Percentiles rank a stretch among this genome's conserved stretches.
phyloP scores from a whole-genome alignment of 37 sponge, comb jelly and placozoan species.

The Geodia barretti region DNA sequence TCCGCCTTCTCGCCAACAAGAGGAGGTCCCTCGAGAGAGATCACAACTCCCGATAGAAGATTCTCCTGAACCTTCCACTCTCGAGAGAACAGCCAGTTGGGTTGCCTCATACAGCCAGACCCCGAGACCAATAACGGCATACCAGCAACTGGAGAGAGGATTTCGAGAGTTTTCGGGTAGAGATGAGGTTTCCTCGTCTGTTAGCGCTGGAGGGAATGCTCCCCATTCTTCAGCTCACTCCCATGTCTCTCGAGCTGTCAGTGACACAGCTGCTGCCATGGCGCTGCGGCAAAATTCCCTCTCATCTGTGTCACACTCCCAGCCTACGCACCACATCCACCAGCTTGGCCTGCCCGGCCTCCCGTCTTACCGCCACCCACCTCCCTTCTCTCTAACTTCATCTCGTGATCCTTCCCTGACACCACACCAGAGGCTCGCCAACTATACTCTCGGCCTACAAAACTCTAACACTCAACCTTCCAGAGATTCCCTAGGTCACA shows the following conservation, averaged over 20 bases:
- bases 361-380: conserved; percentile 31
- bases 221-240: neutral
- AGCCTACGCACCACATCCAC: neutral
- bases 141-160: neutral
- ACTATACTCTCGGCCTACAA: neutral
- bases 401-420: neutral
- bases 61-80: neutral
- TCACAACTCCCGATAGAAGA: neutral
- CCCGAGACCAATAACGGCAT: conserved; percentile 18
- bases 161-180: neutral
- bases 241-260: neutral
- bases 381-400: conserved; percentile 22
- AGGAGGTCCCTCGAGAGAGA: neutral
- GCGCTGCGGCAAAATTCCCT: too few species aligned
- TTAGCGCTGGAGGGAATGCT: neutral
- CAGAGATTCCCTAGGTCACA: neutral
- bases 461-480: too few species aligned
- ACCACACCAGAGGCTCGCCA: neutral
- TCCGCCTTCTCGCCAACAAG: too few species aligned
- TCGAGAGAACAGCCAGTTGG: conserved; percentile 22
- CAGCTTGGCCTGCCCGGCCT: neutral
- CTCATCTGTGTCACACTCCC: neutral
- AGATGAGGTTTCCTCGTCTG: neutral
- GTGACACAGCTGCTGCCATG: neutral
- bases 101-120: conserved; percentile 45